Conservation (phyloP, 2,113 vertebrate species). For the Osmerus eperlanus region DNA sequence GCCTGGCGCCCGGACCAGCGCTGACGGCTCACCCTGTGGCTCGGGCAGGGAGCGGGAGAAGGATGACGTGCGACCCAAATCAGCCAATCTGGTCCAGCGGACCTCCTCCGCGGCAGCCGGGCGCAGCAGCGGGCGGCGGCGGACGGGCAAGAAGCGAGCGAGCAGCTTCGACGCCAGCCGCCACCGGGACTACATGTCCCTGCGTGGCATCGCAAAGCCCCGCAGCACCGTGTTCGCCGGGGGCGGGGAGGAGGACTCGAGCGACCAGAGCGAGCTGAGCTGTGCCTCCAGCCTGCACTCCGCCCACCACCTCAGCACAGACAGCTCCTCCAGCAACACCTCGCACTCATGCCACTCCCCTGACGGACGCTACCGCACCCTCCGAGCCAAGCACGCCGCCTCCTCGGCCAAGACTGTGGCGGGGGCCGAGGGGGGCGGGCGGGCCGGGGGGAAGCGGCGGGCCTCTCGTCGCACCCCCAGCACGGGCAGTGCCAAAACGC, state of each 20-base stretch:
- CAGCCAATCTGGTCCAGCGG: slow-evolving; percentile 79
- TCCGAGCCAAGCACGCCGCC: slow-evolving; percentile 80
- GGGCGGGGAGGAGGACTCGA: slow-evolving; percentile 86
- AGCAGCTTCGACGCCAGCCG: slow-evolving; percentile 97
- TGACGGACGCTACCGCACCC: slow-evolving; percentile 79
- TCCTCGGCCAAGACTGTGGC: slow-evolving; percentile 57
- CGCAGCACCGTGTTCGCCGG: slow-evolving; percentile 82
- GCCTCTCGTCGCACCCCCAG: slow-evolving; percentile 83
- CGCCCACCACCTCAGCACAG: slow-evolving; percentile 87
- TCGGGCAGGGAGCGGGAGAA: slow-evolving; percentile 55
- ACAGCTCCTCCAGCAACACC: slow-evolving; percentile 92
- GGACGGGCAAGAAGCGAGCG: slow-evolving; percentile 89
- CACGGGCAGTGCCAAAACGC: slow-evolving; percentile 86
- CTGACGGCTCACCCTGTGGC: slow-evolving; percentile 50
- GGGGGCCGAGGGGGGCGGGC: slow-evolving; percentile 56
- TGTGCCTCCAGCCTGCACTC: slow-evolving; percentile 91
- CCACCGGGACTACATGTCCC: slow-evolving; percentile 85
- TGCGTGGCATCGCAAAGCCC: slow-evolving; percentile 85
- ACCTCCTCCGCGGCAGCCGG: slow-evolving; percentile 61
- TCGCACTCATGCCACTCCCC: slow-evolving; percentile 91
- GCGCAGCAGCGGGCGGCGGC: slow-evolving; percentile 71
- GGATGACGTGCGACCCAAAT: slow-evolving; percentile 77
- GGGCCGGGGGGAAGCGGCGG: slow-evolving; percentile 72
- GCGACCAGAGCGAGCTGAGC: slow-evolving; percentile 96
- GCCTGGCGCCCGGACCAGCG: slow-evolving; percentile 32